Evolutionary conservation across 2,888 invertebrate species (phyloP).

Genomic region (Caenorhabditis sp.): DNA sequence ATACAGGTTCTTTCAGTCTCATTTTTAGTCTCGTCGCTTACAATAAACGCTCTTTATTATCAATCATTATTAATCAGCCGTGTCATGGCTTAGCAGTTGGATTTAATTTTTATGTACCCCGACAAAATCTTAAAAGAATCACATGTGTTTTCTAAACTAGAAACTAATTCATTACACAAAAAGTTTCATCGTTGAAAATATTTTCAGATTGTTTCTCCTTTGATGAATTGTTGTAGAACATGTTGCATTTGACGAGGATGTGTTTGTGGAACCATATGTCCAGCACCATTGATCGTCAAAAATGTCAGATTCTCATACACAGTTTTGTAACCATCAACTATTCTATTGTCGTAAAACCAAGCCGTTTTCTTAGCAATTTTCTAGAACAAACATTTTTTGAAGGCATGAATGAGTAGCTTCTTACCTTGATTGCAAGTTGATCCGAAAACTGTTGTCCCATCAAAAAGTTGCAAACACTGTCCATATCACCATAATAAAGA

Average conservation of each 20-base stretch:
- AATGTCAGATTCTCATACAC: constrained; percentile 67
- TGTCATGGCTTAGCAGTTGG: too few relatives aligned
- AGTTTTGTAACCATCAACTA: constrained; percentile 71
- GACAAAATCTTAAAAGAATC: too few relatives aligned
- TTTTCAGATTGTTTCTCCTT: too few relatives aligned
- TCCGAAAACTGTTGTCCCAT: constrained; percentile 69
- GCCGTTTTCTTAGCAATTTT: constrained; percentile 65
- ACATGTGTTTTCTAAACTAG: too few relatives aligned
- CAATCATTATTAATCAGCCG: too few relatives aligned
- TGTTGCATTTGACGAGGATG: constrained; percentile 67
- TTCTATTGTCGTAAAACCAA: constrained; percentile 69
- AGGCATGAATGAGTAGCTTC: background rate
- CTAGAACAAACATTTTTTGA: constrained; percentile 29
- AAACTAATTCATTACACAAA: too few relatives aligned
- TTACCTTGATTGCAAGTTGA: constrained; percentile 52
- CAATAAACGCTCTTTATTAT: too few relatives aligned
- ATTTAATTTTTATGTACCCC: too few relatives aligned
- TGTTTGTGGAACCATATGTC: constrained; percentile 70
- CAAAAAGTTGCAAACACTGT: constrained; percentile 66
- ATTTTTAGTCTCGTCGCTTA: too few relatives aligned
- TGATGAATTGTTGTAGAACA: constrained; percentile 66
- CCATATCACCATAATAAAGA: constrained; percentile 68
- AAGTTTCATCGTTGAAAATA: too few relatives aligned
- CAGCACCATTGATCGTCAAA: constrained; percentile 53
- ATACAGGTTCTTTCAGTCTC: too few relatives aligned